Evolutionary conservation across 1,140 invertebrate species (phyloP).

Genomic region (Anastatus disparis): DNA sequence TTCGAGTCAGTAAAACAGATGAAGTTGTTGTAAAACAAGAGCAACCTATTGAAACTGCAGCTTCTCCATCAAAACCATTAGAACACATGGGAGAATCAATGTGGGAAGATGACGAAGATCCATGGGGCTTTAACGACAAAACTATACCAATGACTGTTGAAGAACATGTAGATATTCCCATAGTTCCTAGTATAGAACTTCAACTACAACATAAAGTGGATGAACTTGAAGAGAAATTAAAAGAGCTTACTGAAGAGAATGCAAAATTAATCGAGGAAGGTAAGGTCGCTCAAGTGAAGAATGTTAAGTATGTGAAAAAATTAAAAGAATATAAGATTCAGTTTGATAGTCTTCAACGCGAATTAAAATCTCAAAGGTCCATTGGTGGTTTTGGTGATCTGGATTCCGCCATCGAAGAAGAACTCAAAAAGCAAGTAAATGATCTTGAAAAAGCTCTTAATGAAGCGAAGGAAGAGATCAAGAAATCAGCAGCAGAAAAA

Average conservation of each 20-base stretch:
- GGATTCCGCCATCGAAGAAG: constrained; percentile 80
- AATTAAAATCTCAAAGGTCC: constrained; percentile 68
- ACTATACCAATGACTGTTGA: constrained; percentile 62
- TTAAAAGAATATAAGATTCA: constrained; percentile 78
- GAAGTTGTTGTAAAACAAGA: not conserved
- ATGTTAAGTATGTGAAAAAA: constrained; percentile 78
- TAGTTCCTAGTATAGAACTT: constrained; percentile 43
- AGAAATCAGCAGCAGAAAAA: constrained; percentile 73
- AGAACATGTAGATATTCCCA: constrained; percentile 48
- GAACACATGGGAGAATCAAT: constrained; percentile 39
- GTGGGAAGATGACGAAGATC: constrained; percentile 64
- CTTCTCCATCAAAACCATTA: not conserved
- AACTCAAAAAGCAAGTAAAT: constrained; percentile 75
- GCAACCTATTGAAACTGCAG: not conserved
- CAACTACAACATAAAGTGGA: constrained; percentile 25
- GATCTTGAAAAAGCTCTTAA: constrained; percentile 73
- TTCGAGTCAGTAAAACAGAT: not conserved
- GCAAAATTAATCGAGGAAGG: constrained; percentile 69
- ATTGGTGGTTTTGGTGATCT: constrained; percentile 72
- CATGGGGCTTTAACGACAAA: constrained; percentile 70
- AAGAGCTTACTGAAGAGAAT: constrained; percentile 66
- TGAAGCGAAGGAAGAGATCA: constrained; percentile 69
- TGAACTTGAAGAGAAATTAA: constrained; percentile 61
- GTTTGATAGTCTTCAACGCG: constrained; percentile 71
- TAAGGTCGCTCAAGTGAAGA: constrained; percentile 72